Evolutionary conservation across 2,113 vertebrate species (phyloP).

Genomic region (Danio rerio): DNA sequence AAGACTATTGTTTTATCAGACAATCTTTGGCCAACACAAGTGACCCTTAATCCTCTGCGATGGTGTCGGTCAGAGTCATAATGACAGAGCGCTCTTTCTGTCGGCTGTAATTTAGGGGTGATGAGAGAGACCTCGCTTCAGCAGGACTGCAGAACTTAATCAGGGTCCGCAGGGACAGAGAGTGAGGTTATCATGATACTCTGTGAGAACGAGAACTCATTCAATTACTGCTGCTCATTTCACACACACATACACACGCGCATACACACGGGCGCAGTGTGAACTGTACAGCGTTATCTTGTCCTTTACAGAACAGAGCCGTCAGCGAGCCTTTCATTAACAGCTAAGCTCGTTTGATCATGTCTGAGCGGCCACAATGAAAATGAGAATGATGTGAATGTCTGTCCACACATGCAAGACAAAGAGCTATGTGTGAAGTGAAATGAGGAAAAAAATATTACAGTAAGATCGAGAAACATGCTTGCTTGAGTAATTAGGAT

Average conservation of each 20-base stretch:
- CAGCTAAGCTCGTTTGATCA: slow-evolving; percentile 21
- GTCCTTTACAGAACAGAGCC: slow-evolving; percentile 26
- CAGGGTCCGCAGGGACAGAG: slow-evolving; percentile 17
- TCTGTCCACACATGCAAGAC: not conserved
- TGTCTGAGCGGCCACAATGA: slow-evolving; percentile 7
- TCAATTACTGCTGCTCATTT: slow-evolving; percentile 45
- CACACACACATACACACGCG: not conserved
- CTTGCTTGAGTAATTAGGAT: not conserved
- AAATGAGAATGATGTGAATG: slow-evolving; percentile 14
- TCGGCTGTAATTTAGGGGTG: slow-evolving; percentile 31
- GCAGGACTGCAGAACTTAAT: slow-evolving; percentile 27
- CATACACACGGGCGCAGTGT: not conserved
- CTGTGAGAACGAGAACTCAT: slow-evolving; percentile 33
- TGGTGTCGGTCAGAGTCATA: slow-evolving; percentile 45
- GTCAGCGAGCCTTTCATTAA: slow-evolving; percentile 34
- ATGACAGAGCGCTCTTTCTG: slow-evolving; percentile 45
- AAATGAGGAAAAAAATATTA: not conserved
- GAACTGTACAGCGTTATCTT: not conserved
- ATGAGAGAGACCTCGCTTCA: slow-evolving; percentile 25
- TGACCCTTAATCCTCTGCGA: slow-evolving; percentile 43
- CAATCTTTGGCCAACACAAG: not conserved
- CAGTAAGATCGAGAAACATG: not conserved
- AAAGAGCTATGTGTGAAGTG: not conserved
- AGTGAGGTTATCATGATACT: slow-evolving; percentile 39
- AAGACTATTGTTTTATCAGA: not conserved